Percentiles rank a stretch among this genome's conserved stretches.
These are phyloP conservation scores for Antheraea mylitta DNA, from an alignment of 1,140 invertebrate species.

Conservation along the genomic window DNA sequence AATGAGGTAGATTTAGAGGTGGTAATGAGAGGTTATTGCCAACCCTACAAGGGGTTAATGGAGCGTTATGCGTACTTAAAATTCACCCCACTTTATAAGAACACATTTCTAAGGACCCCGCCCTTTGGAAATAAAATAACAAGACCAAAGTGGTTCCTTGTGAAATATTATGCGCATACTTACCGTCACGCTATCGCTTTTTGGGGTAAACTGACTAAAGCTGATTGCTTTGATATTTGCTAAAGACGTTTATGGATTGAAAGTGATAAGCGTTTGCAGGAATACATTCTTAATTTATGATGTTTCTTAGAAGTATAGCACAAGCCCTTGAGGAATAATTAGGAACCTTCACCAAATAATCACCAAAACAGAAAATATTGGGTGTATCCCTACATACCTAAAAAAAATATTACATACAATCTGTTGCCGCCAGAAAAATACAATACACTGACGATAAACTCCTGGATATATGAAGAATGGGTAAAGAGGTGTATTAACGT, in stretches of 20 bases:
- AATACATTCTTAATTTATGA: no score
- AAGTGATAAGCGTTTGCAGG: no score
- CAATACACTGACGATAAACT: no score
- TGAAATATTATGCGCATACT: not conserved
- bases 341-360: no score
- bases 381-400: no score
- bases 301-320: no score
- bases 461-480: no score
- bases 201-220: not conserved
- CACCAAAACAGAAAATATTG: no score
- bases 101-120: not conserved
- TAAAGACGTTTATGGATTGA: not conserved
- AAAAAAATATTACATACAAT: no score
- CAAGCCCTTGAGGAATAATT: no score
- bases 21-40: slow-evolving; percentile 5
- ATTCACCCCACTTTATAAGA: slow-evolving; percentile 6
- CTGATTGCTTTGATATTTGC: not conserved
- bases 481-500: no score
- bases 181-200: not conserved
- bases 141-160: not conserved
- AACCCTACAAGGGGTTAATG: slow-evolving; percentile 12
- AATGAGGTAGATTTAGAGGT: not conserved
- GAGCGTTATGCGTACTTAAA: slow-evolving; percentile 8
- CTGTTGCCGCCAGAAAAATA: no score
- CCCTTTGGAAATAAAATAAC: not conserved